A percentile compares a stretch with the other conserved stretches of the same genome.
Conservation (phyloP, 2,797 vertebrate species). For the Sebastes kiyomatsui region DNA sequence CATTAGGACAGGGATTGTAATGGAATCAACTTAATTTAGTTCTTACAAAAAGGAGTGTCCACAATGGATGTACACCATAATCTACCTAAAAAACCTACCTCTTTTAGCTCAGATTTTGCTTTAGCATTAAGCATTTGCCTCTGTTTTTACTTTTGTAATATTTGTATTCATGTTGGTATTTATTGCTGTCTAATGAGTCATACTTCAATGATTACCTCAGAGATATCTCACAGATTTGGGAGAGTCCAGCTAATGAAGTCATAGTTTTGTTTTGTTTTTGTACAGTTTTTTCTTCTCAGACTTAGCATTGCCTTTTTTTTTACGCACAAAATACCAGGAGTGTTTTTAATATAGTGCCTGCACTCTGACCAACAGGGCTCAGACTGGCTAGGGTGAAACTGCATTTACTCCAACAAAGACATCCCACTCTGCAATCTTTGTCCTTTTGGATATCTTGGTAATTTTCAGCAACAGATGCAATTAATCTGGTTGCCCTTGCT, state of each 20-base stretch:
- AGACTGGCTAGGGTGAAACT: constrained; percentile 58
- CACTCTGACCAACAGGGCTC: constrained; percentile 66
- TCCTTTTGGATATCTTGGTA: constrained; percentile 16
- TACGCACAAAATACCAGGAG: constrained; percentile 75
- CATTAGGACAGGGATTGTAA: constrained; percentile 78
- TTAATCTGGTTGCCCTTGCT: constrained; percentile 27
- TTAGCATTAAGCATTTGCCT: constrained; percentile 84
- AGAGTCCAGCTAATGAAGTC: constrained; percentile 84
- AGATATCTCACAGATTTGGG: constrained; percentile 83
- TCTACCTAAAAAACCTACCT: constrained; percentile 83
- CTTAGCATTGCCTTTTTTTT: constrained; percentile 68
- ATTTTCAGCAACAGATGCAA: constrained; percentile 7
- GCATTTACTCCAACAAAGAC: constrained; percentile 39
- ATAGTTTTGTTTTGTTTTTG: constrained; percentile 56
- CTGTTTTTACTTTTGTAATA: constrained; percentile 86
- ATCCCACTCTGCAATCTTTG: constrained; percentile 31
- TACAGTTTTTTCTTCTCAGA: constrained; percentile 61
- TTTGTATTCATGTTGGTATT: constrained; percentile 88
- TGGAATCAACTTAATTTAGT: constrained; percentile 77
- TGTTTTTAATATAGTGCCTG: constrained; percentile 77
- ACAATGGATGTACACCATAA: constrained; percentile 81
- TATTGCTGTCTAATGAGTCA: constrained; percentile 87
- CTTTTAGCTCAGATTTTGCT: constrained; percentile 83
- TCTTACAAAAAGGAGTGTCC: constrained; percentile 76
- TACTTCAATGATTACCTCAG: constrained; percentile 84